Conservation (phyloP, 92 coral and sea anemone species). For the Virgularia gustaviana region DNA sequence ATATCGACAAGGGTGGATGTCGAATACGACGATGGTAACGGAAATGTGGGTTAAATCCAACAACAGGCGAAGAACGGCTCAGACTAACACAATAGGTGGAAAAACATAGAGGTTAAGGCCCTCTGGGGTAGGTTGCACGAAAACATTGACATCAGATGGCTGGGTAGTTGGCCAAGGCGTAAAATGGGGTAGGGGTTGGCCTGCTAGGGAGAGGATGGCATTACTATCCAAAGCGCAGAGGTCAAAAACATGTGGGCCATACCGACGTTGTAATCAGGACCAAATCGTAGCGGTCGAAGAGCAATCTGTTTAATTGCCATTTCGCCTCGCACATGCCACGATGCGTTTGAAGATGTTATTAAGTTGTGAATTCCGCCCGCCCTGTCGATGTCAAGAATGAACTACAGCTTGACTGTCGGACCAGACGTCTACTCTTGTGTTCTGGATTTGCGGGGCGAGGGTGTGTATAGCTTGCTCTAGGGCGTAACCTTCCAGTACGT, state of each 20-base stretch:
- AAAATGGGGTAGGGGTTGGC: slow-evolving; percentile 31
- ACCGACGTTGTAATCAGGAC: slow-evolving; percentile 30
- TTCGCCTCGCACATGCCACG: slow-evolving; percentile 25
- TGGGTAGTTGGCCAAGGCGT: slow-evolving; percentile 54
- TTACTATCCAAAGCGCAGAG: slow-evolving; percentile 59
- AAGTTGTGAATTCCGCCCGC: slow-evolving; percentile 43
- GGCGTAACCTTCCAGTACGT: slow-evolving; percentile 26
- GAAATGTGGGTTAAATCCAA: background rate
- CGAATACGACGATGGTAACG: slow-evolving; percentile 20
- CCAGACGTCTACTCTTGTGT: slow-evolving; percentile 28
- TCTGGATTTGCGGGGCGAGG: slow-evolving; percentile 2
- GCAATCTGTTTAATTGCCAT: slow-evolving; percentile 51
- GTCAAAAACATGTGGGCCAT: slow-evolving; percentile 53
- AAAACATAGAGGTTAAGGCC: slow-evolving; percentile 47
- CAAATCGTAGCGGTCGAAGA: slow-evolving; percentile 33
- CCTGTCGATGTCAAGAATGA: background rate
- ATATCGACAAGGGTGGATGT: slow-evolving; percentile 23
- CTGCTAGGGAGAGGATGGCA: slow-evolving; percentile 17
- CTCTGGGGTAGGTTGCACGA: slow-evolving; percentile 42
- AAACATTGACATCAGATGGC: slow-evolving; percentile 37
- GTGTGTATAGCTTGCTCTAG: slow-evolving; percentile 9
- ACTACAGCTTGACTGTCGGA: background rate
- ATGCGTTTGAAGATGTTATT: slow-evolving; percentile 52
- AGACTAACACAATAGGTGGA: slow-evolving; percentile 40
- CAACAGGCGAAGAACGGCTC: slow-evolving; percentile 39